Conservation (phyloP, 30 jellyfish, hydroid and myxozoan genomes). For the Pseudorhiza aurosa region DNA sequence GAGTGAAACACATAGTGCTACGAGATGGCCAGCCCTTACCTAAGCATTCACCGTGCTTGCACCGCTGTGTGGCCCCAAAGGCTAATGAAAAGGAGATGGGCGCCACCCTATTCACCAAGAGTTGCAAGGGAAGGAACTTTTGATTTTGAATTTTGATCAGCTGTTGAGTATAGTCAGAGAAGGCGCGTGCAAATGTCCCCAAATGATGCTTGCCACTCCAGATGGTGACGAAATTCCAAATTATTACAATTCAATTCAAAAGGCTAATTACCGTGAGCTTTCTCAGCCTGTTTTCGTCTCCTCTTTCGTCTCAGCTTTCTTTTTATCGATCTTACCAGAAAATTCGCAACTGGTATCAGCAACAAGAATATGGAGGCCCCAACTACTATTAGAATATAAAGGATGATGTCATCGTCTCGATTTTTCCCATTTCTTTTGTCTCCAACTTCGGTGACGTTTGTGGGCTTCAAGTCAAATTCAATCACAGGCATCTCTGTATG, state of each 20-base stretch:
- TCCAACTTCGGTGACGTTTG: constrained; percentile 18
- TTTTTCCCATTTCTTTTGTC: background rate
- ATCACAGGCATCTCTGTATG: constrained; percentile 6
- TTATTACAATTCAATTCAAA: no score
- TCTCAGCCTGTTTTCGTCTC: constrained; percentile 12
- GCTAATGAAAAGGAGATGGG: no score
- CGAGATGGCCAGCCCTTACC: no score
- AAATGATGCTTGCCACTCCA: background rate
- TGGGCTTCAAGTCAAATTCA: background rate
- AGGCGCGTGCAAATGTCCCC: background rate
- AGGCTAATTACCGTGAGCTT: constrained; percentile 20
- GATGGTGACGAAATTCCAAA: no score
- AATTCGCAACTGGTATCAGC: constrained; percentile 38
- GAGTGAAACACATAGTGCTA: no score
- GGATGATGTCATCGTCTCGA: constrained; percentile 14
- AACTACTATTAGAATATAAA: constrained; percentile 48
- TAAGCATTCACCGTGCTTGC: no score
- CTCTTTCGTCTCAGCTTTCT: constrained; percentile 22
- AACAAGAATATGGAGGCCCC: constrained; percentile 57
- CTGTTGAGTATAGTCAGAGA: background rate
- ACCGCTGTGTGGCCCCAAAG: no score
- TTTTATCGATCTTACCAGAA: constrained; percentile 12
- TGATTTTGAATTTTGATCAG: no score
- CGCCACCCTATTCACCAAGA: no score
- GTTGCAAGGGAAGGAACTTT: no score